Conservation (phyloP, 2,797 vertebrate species). For the Carcharodon carcharias region DNA sequence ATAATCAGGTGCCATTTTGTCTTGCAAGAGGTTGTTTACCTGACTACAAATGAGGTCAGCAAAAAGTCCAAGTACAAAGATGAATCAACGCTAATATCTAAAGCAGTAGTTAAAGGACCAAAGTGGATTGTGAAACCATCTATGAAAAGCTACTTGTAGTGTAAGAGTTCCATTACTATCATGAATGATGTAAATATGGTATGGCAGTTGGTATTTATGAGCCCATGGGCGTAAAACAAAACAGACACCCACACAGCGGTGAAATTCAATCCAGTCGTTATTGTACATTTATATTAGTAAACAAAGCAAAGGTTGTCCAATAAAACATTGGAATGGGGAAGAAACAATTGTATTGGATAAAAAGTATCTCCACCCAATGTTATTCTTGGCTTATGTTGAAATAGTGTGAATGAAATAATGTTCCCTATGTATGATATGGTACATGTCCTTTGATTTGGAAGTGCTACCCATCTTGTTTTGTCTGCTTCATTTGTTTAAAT, state of each 20-base stretch:
- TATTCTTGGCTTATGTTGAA: neutral
- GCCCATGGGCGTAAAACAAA: neutral
- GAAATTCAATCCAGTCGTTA: neutral
- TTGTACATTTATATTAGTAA: neutral
- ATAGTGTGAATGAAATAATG: neutral
- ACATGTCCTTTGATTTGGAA: neutral
- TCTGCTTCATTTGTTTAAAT: neutral
- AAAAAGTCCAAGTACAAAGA: neutral
- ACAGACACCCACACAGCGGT: neutral
- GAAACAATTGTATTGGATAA: neutral
- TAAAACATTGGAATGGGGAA: neutral
- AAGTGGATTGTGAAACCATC: neutral
- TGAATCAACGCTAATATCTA: neutral
- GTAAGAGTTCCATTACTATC: neutral
- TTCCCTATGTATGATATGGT: neutral
- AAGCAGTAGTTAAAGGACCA: neutral
- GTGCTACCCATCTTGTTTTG: neutral
- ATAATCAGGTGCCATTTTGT: neutral
- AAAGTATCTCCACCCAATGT: neutral
- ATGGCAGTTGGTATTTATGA: neutral
- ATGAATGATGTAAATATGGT: neutral
- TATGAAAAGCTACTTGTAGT: neutral
- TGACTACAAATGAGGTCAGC: neutral
- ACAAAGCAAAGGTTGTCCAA: neutral
- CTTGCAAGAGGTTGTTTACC: neutral